Evolutionary conservation across 2,797 vertebrate species (phyloP).

Genomic region (Darevskia nairensis): DNA sequence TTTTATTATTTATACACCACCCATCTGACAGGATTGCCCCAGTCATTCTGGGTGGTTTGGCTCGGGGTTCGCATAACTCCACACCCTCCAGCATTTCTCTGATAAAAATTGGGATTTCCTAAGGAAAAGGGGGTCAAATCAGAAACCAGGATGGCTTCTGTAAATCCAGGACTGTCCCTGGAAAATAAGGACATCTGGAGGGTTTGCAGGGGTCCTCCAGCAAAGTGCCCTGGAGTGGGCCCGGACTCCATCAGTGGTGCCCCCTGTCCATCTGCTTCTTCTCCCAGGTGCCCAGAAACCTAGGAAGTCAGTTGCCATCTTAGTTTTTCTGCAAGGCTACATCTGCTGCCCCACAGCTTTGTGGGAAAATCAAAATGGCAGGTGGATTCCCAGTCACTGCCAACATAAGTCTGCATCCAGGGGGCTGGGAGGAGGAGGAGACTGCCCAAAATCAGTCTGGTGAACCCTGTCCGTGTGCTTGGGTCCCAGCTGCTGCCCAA

Average conservation of each 20-base stretch:
- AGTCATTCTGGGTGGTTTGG: no score
- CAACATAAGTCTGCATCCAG: neutral
- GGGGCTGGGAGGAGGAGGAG: neutral
- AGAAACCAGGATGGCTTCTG: no score
- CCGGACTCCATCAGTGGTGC: no score
- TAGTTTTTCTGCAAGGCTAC: neutral
- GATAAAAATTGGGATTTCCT: no score
- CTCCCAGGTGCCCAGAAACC: neutral
- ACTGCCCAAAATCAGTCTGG: neutral
- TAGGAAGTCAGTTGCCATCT: neutral
- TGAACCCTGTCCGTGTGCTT: neutral
- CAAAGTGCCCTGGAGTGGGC: neutral
- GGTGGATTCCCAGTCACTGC: neutral
- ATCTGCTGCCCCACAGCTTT: neutral
- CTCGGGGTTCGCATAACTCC: no score
- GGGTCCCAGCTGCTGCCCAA: neutral
- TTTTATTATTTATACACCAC: no score
- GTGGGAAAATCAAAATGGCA: neutral
- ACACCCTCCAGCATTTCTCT: no score
- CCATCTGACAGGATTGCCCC: no score
- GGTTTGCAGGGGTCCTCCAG: neutral
- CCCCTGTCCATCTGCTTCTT: neutral
- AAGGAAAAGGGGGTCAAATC: no score
- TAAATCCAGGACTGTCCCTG: no score
- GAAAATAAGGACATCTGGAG: no score